These are phyloP conservation scores for Mirounga angustirostris DNA, from an alignment of 2,113 vertebrate genomes.

Conservation along the genomic window DNA sequence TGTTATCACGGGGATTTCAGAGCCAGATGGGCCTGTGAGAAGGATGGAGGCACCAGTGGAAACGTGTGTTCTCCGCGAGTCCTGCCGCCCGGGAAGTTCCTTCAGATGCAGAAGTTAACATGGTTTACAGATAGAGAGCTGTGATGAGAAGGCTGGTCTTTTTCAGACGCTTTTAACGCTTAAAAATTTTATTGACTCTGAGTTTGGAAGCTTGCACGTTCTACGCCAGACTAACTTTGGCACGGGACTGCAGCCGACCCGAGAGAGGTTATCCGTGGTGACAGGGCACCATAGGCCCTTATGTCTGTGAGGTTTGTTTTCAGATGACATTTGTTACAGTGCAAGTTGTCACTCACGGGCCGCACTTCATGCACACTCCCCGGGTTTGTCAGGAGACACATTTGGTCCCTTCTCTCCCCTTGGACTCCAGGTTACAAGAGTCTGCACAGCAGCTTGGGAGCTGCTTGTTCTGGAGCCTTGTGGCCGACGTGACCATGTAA, in stretches of 20 bases:
- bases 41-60: accelerated
- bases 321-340: not conserved
- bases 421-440: not conserved
- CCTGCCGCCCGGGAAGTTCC: not conserved
- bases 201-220: not conserved
- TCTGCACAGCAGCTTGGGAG: not conserved
- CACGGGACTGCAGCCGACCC: not conserved
- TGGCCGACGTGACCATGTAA: not conserved
- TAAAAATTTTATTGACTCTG: not conserved
- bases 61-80: too few species aligned
- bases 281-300: not conserved
- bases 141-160: not conserved
- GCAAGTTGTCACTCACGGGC: not conserved
- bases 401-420: not conserved
- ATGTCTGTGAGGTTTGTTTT: too few species aligned
- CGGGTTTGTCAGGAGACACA: not conserved
- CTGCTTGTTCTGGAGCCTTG: not conserved
- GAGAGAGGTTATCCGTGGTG: not conserved
- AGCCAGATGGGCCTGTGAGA: not conserved
- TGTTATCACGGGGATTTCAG: not conserved
- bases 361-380: not conserved
- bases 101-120: accelerated
- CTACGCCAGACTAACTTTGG: not conserved
- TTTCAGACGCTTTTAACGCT: not conserved
- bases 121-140: too few species aligned